These are phyloP conservation scores for Drosophila fuyamai DNA, from an alignment of 1,140 invertebrate species.

Conservation along the genomic window DNA sequence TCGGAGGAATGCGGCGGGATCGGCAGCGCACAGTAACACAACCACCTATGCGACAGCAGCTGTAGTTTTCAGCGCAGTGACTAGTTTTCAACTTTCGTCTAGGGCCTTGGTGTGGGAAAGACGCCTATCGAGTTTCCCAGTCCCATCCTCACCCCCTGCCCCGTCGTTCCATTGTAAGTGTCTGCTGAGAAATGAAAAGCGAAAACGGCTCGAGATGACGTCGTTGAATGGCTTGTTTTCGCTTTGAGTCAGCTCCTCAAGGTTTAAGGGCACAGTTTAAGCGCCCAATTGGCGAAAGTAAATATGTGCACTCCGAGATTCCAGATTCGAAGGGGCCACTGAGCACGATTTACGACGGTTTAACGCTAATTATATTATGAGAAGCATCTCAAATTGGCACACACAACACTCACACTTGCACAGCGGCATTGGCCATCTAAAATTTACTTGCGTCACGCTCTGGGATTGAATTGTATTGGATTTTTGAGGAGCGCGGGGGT, in stretches of 20 bases:
- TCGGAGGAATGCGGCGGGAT: not conserved
- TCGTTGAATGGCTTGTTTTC: constrained; percentile 38
- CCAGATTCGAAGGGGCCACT: constrained; percentile 31
- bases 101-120: constrained; percentile 23
- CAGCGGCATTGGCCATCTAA: constrained; percentile 38
- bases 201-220: constrained; percentile 66
- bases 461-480: constrained; percentile 17
- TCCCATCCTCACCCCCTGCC: not conserved
- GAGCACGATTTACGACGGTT: constrained; percentile 37
- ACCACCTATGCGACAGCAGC: too few relatives aligned
- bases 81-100: constrained; percentile 1
- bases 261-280: not conserved
- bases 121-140: constrained; percentile 43
- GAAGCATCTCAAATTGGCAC: constrained; percentile 54
- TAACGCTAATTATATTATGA: constrained; percentile 55
- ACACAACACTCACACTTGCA: constrained; percentile 27
- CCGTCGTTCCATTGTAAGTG: not conserved
- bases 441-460: constrained; percentile 43
- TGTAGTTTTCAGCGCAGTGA: not conserved
- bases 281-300: too few relatives aligned
- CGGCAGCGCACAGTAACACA: not conserved
- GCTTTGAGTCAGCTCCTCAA: not conserved
- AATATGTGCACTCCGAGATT: constrained; percentile 1
- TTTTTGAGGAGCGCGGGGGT: constrained; percentile 7
- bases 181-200: constrained; percentile 65